Base-by-base conservation (phyloP, 2,888 invertebrate species). In the Tenthredo livida region DNA sequence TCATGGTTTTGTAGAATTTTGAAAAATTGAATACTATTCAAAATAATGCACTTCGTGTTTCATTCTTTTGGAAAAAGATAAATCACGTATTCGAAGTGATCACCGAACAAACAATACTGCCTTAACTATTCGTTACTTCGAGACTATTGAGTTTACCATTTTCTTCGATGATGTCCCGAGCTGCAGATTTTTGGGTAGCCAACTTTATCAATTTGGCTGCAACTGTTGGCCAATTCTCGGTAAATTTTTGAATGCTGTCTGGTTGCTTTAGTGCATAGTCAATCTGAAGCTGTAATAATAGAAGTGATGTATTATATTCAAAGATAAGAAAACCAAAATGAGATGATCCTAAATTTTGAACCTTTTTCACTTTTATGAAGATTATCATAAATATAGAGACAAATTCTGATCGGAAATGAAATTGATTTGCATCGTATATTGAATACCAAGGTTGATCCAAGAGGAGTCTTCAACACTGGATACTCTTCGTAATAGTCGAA, bases 391-490 rank as follows among this genome's bases (percentile, higher is more conserved):
- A 33, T 33, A 33, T 33, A 40, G 5, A 70, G n/a, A 73, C 73
- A 73, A 40, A 73, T 73, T 73, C 25, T 73, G 73, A 73, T 73
- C 9, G 37, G n/a, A 43, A 73, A 21, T 73, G n/a, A 21, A 73
- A 73, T 40, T 37, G 21, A 73, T 73, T 47, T 73, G 72, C 37
- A 72, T 72, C 7, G 33, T 72, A 70, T 33, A 70, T 70, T 70
- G 15, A 29, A 43, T 83, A 85, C 85, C 85, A 85, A 43, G 21
- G 43, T 73, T 47, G 84, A n/a, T 85, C 85, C 85, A 15, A 85
- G 37, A 33, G 84, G 85, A 10, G 84, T 75, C 58, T 43, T 29
- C 9, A 85, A 61, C 47, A 73, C 58, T n/a, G 75, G 75, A 77
- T 85, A 84, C 21, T 75, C 54, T 25, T 65, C 40, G 77, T 75